Conservation (phyloP, 2,113 vertebrate species). For the Suncus etruscus region DNA sequence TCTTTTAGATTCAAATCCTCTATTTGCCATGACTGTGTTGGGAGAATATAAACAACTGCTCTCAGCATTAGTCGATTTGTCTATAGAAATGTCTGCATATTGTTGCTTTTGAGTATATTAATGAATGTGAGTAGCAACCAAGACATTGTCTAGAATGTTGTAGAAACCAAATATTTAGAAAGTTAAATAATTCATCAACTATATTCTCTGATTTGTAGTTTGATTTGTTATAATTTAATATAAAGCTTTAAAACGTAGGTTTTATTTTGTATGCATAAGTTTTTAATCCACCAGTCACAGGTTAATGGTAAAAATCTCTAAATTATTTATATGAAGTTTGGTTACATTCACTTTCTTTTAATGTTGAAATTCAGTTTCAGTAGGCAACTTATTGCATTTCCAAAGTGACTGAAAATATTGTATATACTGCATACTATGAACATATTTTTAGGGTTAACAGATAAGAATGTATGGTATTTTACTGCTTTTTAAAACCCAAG, state of each 20-base stretch:
- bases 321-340: constrained; percentile 33
- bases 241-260: not conserved
- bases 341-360: constrained; percentile 41
- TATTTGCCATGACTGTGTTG: not conserved
- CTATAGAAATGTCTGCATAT: not conserved
- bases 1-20: not conserved
- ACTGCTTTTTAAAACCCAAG: not conserved
- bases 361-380: not conserved
- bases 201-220: constrained; percentile 16
- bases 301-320: not conserved
- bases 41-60: not conserved
- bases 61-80: not conserved
- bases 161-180: not conserved
- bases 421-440: not conserved
- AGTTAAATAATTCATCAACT: not conserved
- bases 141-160: not conserved
- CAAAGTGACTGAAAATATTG: constrained; percentile 34
- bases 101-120: not conserved
- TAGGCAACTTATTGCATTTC: not conserved
- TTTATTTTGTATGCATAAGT: constrained; percentile 37
- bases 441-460: not conserved
- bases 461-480: not conserved
- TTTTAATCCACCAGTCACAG: not conserved
- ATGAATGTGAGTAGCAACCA: not conserved
- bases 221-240: constrained; percentile 16